Percentiles rank a stretch among this genome's conserved stretches.
Evolutionary conservation across 2,888 invertebrate genomes (phyloP).

Genomic region (Pterobdella sp.): DNA sequence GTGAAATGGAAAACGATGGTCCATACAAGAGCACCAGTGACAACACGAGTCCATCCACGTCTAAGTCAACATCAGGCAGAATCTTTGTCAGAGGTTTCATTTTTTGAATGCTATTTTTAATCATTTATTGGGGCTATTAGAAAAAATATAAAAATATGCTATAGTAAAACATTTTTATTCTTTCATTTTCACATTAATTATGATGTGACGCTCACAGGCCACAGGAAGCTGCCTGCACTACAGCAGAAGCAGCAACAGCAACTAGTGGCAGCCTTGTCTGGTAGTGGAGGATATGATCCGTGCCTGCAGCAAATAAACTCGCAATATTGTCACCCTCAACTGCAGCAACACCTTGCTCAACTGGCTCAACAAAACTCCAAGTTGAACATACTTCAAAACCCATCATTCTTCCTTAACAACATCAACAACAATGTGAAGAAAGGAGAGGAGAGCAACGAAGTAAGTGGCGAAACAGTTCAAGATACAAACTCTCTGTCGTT

Average conservation of each 20-base stretch:
- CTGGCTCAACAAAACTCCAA: conserved; percentile 40
- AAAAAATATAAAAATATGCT: no score
- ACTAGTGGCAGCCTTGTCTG: conserved; percentile 37
- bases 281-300: conserved; percentile 38
- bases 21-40: conserved; percentile 26
- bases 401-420: conserved; percentile 29
- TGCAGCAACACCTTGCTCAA: conserved; percentile 44
- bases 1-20: neutral
- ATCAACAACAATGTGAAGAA: conserved; percentile 38
- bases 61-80: conserved; percentile 16
- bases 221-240: conserved; percentile 25
- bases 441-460: no score
- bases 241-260: conserved; percentile 33
- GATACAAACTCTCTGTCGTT: conserved; percentile 23
- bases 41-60: conserved; percentile 6
- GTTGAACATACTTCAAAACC: neutral
- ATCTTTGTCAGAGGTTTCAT: conserved; percentile 25
- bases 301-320: neutral
- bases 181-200: neutral
- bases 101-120: neutral
- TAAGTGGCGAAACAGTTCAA: no score
- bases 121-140: no score
- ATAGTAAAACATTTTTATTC: no score
- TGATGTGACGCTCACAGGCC: conserved; percentile 10
- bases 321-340: conserved; percentile 33